These are phyloP conservation scores for Nematopogon swammerdamellus DNA, from an alignment of 2,888 invertebrate species.

Conservation along the genomic window DNA sequence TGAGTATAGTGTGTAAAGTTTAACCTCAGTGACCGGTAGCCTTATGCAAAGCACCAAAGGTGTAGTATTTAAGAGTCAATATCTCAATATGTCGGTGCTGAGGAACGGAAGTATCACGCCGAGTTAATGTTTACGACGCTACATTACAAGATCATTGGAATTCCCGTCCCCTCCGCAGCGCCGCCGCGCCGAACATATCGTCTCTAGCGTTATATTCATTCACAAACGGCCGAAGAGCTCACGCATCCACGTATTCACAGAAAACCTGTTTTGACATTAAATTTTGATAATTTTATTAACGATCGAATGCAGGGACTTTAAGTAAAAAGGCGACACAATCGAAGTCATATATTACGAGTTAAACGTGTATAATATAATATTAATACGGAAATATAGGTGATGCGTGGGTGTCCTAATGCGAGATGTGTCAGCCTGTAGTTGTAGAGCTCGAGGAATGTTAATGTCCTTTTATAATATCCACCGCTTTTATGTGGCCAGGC, in stretches of 20 bases:
- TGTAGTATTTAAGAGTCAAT: background rate
- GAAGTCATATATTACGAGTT: slow-evolving; percentile 50
- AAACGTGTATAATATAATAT: slow-evolving; percentile 57
- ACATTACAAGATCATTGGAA: slow-evolving; percentile 51
- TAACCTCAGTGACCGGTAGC: background rate
- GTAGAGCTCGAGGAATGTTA: slow-evolving; percentile 51
- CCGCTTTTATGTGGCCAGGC: background rate
- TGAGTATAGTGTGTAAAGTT: no score
- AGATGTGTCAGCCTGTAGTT: slow-evolving; percentile 53
- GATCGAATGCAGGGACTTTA: slow-evolving; percentile 39
- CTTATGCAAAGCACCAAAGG: background rate
- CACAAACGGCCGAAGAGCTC: slow-evolving; percentile 37
- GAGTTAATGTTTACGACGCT: slow-evolving; percentile 52
- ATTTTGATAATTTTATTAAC: slow-evolving; percentile 58
- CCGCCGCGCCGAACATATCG: slow-evolving; percentile 8
- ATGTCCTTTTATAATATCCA: slow-evolving; percentile 21
- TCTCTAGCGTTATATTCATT: slow-evolving; percentile 34
- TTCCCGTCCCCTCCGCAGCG: slow-evolving; percentile 52
- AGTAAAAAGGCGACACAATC: background rate
- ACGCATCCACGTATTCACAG: slow-evolving; percentile 41
- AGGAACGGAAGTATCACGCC: slow-evolving; percentile 48
- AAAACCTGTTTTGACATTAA: slow-evolving; percentile 44
- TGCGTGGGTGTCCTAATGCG: slow-evolving; percentile 53
- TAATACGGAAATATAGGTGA: slow-evolving; percentile 47
- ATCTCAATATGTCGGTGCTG: background rate